A percentile compares a stretch with the other conserved stretches of the same genome.
Conservation (phyloP, 2,113 vertebrate genomes). For the Rhinolophus sinicus region DNA sequence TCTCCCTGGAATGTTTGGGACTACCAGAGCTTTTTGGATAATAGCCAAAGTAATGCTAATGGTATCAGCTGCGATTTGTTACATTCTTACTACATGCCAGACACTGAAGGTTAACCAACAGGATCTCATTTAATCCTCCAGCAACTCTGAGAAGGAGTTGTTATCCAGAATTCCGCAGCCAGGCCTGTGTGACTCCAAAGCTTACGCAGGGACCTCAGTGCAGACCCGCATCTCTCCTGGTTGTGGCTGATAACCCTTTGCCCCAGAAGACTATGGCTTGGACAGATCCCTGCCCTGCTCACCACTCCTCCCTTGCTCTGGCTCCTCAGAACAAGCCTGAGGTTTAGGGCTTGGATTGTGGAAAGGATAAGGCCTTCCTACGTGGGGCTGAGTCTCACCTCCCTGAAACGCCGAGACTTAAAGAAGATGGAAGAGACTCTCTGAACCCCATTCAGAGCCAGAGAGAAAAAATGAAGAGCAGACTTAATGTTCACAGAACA, state of each 20-base stretch:
- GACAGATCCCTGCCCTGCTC: neutral
- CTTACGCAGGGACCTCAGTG: neutral
- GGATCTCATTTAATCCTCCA: conserved; percentile 29
- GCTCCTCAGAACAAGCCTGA: neutral
- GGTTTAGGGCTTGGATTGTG: neutral
- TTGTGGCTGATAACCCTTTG: neutral
- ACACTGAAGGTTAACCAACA: neutral
- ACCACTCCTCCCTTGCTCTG: neutral
- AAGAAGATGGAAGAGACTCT: neutral
- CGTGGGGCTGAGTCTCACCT: neutral
- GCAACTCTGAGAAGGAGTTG: neutral
- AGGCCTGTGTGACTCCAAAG: conserved; percentile 2
- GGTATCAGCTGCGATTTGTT: neutral
- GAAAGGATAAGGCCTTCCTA: neutral
- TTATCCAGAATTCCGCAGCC: neutral
- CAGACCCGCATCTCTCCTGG: neutral
- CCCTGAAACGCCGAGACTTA: neutral
- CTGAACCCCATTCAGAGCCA: neutral
- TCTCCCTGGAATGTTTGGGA: neutral
- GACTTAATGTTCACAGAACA: neutral
- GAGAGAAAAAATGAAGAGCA: neutral
- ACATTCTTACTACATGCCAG: conserved; percentile 27
- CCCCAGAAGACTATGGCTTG: neutral
- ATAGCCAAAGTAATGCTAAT: neutral
- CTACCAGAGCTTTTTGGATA: neutral